Evolutionary conservation across 2,888 invertebrate species (phyloP), one percentile per base, ranked within the genome.

Genomic region (Lasioglossum pauxillum): DNA sequence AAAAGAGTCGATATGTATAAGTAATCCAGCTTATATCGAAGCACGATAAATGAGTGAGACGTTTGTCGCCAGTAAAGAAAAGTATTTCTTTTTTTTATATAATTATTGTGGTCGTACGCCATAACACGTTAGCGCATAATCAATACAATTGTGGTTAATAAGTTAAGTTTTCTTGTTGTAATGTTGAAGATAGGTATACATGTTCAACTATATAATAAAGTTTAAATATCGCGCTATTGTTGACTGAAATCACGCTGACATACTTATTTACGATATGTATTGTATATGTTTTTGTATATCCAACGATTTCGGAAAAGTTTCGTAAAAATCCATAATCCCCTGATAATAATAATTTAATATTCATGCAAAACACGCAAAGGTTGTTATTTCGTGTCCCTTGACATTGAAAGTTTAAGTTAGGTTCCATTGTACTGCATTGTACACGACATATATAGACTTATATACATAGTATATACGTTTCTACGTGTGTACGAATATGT

Each of bases 11-110:
- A 49, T 67, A 41, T 69, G 38, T 80, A 44, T 35, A 76, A 57
- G 41, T 57, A 35, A 67, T 76, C 86, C 82, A 85, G 86, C 77
- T 86, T 86, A 79, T 79, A 82, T 85, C 44, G 72, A 80, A 86
- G 85, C 78, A 75, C 44, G 75, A 81, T 64, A 38, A 76, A 85
- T 46, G 72, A 82, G 79, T 75, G 76, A 82, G 53, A 75, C 73
- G 73, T 79, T 82, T 46, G 31, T 75, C 46, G 86, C 86, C 86
- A 86, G 82, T 86, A 86, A 82, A 77, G 75, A 80, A 82, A 64
- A 77, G 49, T 84, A 77, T 81, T 83, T 76, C 71, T 69, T 38
- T 69, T 83, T 73, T 72, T 53, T 75, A 44, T 46, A 44, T 80
- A 60, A 64, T 74, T 73, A 80, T 71, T 74, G 57, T 76, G 64